Conservation (phyloP, 2,113 vertebrate species). For the Trachemys scripta region DNA sequence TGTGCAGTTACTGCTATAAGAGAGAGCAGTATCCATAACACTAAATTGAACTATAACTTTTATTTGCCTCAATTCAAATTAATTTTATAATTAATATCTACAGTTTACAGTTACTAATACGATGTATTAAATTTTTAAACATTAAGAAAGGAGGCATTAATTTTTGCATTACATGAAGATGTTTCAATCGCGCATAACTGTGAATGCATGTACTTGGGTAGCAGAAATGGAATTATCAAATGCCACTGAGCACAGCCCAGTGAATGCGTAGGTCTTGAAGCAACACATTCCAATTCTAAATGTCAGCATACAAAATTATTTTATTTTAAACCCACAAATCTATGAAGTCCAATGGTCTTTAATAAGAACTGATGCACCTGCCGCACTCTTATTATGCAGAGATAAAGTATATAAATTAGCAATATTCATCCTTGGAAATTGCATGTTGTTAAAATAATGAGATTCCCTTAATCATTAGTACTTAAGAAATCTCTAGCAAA, state of each 20-base stretch:
- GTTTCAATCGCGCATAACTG: slow-evolving; percentile 14
- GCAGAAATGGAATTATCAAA: slow-evolving; percentile 70
- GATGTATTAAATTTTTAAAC: slow-evolving; percentile 36
- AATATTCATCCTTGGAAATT: slow-evolving; percentile 54
- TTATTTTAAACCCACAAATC: slow-evolving; percentile 60
- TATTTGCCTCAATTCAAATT: not conserved
- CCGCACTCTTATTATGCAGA: slow-evolving; percentile 15
- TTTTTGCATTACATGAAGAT: slow-evolving; percentile 40
- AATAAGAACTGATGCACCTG: slow-evolving; percentile 41
- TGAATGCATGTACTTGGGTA: not conserved
- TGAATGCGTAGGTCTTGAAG: slow-evolving; percentile 49
- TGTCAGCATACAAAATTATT: slow-evolving; percentile 68
- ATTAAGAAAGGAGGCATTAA: not conserved
- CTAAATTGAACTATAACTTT: not conserved
- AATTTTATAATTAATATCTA: not conserved
- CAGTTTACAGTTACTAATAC: not conserved
- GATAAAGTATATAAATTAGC: slow-evolving; percentile 63
- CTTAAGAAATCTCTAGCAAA: slow-evolving; percentile 44
- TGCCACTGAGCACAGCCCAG: slow-evolving; percentile 63
- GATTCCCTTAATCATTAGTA: slow-evolving; percentile 57
- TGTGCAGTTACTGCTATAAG: not conserved
- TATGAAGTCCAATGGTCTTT: slow-evolving; percentile 38
- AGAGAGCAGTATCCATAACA: not conserved
- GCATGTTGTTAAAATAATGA: slow-evolving; percentile 53
- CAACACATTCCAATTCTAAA: slow-evolving; percentile 73